Conservation (phyloP, 1,140 invertebrate species). For the Pogonomyrmex barbatus region DNA sequence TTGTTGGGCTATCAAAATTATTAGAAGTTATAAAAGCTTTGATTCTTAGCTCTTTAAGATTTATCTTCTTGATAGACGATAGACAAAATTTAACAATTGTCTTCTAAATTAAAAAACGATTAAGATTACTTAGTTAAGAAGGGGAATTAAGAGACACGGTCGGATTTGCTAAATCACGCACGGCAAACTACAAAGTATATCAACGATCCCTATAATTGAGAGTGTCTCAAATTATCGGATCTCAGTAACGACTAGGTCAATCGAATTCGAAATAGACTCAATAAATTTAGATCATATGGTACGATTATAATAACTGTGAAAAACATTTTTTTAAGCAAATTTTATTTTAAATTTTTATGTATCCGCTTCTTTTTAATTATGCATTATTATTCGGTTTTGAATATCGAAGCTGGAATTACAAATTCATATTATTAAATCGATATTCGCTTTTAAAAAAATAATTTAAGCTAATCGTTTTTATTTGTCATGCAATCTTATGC, state of each 20-base stretch:
- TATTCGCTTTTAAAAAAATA: too few relatives aligned
- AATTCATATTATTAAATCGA: too few relatives aligned
- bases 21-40: background rate
- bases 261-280: background rate
- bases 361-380: too few relatives aligned
- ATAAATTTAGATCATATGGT: background rate
- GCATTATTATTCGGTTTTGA: too few relatives aligned
- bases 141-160: background rate
- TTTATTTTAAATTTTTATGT: too few relatives aligned
- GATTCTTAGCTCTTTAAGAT: background rate
- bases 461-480: too few relatives aligned
- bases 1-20: background rate
- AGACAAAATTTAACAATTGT: background rate
- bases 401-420: too few relatives aligned
- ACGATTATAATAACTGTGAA: background rate
- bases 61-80: background rate
- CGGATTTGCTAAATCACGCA: background rate
- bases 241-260: background rate
- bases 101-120: background rate
- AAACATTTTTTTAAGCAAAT: background rate
- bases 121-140: conserved; percentile 3
- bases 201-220: background rate
- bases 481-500: background rate
- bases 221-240: background rate
- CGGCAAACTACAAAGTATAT: background rate